phyloP scores from a whole-genome alignment of 2,797 vertebrate genomes.

The Pipistrellus pygmaeus region DNA sequence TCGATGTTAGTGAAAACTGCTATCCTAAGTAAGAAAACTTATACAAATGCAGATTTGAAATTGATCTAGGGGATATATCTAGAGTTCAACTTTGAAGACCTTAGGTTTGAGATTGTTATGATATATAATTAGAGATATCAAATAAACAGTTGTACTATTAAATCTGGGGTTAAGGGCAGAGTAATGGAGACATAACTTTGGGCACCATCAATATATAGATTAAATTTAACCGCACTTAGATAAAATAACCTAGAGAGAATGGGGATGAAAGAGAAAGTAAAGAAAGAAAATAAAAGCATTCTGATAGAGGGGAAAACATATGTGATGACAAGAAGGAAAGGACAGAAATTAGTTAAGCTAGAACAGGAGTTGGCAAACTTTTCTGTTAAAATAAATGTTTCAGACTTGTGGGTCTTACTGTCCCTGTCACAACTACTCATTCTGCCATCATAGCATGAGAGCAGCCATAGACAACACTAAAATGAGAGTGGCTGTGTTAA shows the following conservation, averaged over 20 bases:
- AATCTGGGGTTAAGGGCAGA: background rate
- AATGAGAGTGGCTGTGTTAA: constrained; percentile 3
- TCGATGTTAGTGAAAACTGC: constrained; percentile 39
- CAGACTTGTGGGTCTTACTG: background rate
- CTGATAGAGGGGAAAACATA: background rate
- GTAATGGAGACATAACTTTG: background rate
- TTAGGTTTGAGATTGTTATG: background rate
- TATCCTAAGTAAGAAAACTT: constrained; percentile 57
- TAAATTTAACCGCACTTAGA: background rate
- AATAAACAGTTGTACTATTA: background rate
- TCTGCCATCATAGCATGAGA: background rate
- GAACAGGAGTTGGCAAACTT: background rate
- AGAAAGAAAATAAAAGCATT: constrained; percentile 22
- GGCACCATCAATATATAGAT: background rate
- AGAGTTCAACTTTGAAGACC: constrained; percentile 12
- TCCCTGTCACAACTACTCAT: background rate
- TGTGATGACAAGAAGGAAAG: background rate
- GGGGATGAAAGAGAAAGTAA: constrained; percentile 21
- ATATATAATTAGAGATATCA: background rate
- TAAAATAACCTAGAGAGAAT: constrained; percentile 41
- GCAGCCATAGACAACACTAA: background rate
- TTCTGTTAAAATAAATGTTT: constrained; percentile 29
- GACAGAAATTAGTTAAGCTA: constrained; percentile 48
- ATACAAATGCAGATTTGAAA: constrained; percentile 26
- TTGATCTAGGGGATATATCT: background rate